Conservation (phyloP, 1,140 invertebrate genomes). For the Lasaia peninsularis region DNA sequence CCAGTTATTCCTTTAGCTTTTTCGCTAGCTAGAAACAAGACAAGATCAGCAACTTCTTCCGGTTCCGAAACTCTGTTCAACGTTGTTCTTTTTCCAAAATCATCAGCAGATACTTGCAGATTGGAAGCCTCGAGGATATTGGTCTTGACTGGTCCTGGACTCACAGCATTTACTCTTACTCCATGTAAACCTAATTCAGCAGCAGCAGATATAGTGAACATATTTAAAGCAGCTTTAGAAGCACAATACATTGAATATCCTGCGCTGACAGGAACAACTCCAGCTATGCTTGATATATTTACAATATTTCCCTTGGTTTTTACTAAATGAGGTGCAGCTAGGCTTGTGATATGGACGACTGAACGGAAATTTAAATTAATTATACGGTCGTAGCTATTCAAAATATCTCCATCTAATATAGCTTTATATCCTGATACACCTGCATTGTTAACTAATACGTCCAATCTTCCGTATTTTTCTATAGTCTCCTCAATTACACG, state of each 20-base stretch:
- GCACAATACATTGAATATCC: constrained; percentile 19
- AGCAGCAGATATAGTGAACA: constrained; percentile 36
- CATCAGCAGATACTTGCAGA: constrained; percentile 17
- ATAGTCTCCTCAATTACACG: constrained; percentile 22
- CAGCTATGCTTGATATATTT: constrained; percentile 30
- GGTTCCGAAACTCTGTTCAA: constrained; percentile 20
- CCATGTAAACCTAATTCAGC: constrained; percentile 32
- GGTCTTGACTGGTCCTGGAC: constrained; percentile 31
- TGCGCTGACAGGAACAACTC: not conserved
- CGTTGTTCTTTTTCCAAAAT: constrained; percentile 11
- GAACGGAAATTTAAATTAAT: constrained; percentile 32
- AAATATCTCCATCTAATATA: not conserved
- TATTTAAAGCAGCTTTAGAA: constrained; percentile 27
- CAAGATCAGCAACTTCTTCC: constrained; percentile 33
- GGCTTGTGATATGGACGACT: constrained; percentile 24
- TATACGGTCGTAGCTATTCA: constrained; percentile 6
- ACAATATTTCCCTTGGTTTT: constrained; percentile 32
- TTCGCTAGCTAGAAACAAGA: constrained; percentile 24
- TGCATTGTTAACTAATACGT: constrained; percentile 36
- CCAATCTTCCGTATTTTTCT: constrained; percentile 31
- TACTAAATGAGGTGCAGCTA: constrained; percentile 19
- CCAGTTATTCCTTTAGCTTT: constrained; percentile 21
- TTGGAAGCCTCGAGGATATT: constrained; percentile 24
- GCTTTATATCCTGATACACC: not conserved
- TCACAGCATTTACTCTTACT: constrained; percentile 38